Evolutionary conservation across 2,113 vertebrate species (phyloP).

Genomic region (Eublepharis macularius): DNA sequence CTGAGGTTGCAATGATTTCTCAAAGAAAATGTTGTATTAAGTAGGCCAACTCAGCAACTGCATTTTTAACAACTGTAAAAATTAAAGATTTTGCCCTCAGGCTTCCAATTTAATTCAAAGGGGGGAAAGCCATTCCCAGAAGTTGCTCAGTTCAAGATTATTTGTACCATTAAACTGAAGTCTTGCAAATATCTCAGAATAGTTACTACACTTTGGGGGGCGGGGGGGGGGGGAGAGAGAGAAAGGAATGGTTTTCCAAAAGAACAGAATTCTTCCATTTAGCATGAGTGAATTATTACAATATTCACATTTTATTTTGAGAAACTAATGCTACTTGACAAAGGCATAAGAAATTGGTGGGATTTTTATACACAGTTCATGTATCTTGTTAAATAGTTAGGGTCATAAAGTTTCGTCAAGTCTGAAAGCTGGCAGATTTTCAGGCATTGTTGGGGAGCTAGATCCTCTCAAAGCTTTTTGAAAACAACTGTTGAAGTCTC

Average conservation of each 20-base stretch:
- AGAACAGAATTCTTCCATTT: neutral
- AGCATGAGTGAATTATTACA: neutral
- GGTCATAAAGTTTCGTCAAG: neutral
- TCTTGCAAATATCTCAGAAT: neutral
- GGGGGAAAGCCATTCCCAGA: neutral
- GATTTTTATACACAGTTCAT: neutral
- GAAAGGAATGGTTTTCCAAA: neutral
- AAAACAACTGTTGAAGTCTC: neutral
- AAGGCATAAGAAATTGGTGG: neutral
- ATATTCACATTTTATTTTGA: neutral
- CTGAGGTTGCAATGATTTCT: neutral
- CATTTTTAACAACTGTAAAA: conserved; percentile 4
- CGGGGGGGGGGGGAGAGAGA: neutral
- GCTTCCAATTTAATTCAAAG: neutral
- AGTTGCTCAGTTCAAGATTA: neutral
- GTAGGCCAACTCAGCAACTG: conserved; percentile 1
- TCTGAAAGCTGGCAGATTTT: neutral
- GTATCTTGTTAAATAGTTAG: neutral
- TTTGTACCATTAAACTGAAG: neutral
- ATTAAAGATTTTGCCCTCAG: neutral
- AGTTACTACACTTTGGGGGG: neutral
- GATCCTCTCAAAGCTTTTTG: neutral
- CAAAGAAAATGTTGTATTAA: neutral
- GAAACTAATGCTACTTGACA: neutral
- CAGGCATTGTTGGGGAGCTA: neutral